Percentiles rank a stretch among this genome's conserved stretches.
Evolutionary conservation across 2,113 vertebrate species (phyloP).

Genomic region (Brachypodius melanocephalos): DNA sequence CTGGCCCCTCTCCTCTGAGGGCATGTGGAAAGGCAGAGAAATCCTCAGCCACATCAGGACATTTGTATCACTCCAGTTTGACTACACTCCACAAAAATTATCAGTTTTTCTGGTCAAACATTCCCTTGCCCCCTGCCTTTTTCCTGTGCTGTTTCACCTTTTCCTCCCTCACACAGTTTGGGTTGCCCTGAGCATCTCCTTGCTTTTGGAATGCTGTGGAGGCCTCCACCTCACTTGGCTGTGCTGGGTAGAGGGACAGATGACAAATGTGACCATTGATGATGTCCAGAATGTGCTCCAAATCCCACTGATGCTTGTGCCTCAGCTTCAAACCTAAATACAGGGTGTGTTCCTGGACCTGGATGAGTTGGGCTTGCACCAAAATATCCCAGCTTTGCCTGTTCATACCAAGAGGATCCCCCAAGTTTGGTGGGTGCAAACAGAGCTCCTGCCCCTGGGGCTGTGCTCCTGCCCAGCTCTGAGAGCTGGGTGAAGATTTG

Average conservation of each 20-base stretch:
- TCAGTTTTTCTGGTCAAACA: neutral
- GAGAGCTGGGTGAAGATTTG: neutral
- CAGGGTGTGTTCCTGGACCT: neutral
- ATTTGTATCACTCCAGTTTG: neutral
- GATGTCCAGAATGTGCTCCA: accelerated
- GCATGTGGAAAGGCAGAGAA: neutral
- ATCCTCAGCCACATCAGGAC: neutral
- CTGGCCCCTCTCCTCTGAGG: neutral
- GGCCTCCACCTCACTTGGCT: neutral
- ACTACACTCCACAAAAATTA: neutral
- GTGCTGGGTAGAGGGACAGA: neutral
- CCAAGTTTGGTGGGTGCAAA: neutral
- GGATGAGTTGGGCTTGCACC: neutral
- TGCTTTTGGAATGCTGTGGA: neutral
- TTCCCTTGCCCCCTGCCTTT: neutral
- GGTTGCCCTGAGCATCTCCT: neutral
- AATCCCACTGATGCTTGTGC: neutral
- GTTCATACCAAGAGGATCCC: neutral
- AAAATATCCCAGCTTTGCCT: neutral
- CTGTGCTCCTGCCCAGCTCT: neutral
- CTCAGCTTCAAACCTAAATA: neutral
- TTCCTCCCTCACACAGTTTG: neutral
- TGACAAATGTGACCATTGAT: neutral
- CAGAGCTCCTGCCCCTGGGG: neutral
- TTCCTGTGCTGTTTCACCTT: neutral